Evolutionary conservation across 2,797 vertebrate species (phyloP).

Genomic region (Cephalopachus bancanus): DNA sequence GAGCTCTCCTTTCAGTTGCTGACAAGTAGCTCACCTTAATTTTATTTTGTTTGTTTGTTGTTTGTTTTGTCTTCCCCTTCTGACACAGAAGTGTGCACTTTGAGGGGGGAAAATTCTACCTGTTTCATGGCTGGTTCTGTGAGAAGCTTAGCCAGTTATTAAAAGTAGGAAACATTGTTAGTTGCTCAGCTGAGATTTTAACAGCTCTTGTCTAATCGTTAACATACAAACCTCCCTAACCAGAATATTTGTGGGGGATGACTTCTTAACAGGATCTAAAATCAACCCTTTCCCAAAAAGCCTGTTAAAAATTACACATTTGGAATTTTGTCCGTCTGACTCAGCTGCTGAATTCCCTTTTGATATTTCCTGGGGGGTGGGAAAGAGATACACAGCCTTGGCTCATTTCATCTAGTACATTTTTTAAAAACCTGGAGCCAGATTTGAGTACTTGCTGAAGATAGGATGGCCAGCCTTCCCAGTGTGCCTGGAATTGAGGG

Average conservation of each 20-base stretch:
- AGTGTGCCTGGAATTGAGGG: not conserved
- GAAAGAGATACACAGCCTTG: not conserved
- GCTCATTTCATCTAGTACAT: constrained; percentile 15
- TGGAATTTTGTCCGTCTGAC: constrained; percentile 78
- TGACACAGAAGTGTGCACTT: not conserved
- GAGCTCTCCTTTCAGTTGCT: not conserved
- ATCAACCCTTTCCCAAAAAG: constrained; percentile 75
- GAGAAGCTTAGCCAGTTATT: constrained; percentile 66
- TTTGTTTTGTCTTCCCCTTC: not conserved
- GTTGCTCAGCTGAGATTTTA: constrained; percentile 74
- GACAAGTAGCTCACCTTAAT: not conserved
- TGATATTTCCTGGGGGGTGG: not conserved
- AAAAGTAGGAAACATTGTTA: constrained; percentile 69
- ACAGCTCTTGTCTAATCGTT: constrained; percentile 79
- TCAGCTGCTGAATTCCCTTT: constrained; percentile 67
- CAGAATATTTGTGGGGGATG: constrained; percentile 71
- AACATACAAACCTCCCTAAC: constrained; percentile 71
- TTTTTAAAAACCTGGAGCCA: not conserved
- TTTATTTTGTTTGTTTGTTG: constrained; percentile 8
- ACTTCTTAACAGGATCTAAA: constrained; percentile 76
- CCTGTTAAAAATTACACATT: constrained; percentile 84
- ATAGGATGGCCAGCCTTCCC: not conserved
- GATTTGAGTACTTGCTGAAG: not conserved
- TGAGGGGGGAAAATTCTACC: not conserved
- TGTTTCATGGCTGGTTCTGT: constrained; percentile 8